These are phyloP conservation scores for Thomomys bottae DNA, from an alignment of 2,113 vertebrate species.

Conservation along the genomic window DNA sequence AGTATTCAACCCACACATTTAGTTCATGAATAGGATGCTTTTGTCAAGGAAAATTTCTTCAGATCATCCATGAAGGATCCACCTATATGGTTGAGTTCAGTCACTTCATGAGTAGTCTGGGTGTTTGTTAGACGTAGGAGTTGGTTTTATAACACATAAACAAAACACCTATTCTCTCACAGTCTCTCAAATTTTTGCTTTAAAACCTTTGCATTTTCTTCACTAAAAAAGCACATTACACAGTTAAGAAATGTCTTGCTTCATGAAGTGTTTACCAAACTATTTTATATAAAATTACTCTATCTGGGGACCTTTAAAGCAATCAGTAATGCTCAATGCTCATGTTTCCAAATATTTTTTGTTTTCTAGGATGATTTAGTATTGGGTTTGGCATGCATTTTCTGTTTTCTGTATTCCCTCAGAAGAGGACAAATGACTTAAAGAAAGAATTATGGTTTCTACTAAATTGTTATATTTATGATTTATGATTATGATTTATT, in stretches of 20 bases:
- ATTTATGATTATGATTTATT: too few relatives aligned
- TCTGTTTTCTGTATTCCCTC: neutral
- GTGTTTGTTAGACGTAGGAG: neutral
- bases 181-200: neutral
- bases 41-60: neutral
- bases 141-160: neutral
- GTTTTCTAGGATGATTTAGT: neutral
- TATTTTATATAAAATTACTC: conserved; percentile 23
- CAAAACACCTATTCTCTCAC: neutral
- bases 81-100: neutral
- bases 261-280: conserved; percentile 34
- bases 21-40: neutral
- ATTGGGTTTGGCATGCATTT: neutral
- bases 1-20: neutral
- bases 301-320: neutral
- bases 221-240: neutral
- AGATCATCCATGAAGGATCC: neutral
- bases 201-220: neutral
- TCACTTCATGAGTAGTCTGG: neutral
- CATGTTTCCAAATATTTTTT: neutral
- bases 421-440: conserved; percentile 2
- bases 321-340: neutral
- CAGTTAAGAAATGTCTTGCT: neutral
- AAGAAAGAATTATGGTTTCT: neutral
- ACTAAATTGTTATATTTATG: neutral